phyloP scores from a whole-genome alignment of 2,888 invertebrate genomes.

The Brachynemurus nebulosus region DNA sequence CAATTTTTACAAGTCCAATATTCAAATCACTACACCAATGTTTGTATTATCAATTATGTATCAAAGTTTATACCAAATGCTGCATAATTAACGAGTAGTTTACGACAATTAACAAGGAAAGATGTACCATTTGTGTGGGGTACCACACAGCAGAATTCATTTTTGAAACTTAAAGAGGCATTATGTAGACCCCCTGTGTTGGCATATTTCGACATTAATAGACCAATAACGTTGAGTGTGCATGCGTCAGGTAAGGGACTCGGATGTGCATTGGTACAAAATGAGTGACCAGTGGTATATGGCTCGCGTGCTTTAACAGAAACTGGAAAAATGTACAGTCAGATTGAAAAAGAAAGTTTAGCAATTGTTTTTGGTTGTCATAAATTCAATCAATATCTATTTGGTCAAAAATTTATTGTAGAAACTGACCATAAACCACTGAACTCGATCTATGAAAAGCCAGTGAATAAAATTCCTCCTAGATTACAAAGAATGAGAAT shows the following conservation, averaged over 20 bases:
- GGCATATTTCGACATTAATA: slow-evolving; percentile 10
- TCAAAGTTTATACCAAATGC: slow-evolving; percentile 13
- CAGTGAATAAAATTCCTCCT: slow-evolving; percentile 14
- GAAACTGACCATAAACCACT: too few species aligned
- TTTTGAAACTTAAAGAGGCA: slow-evolving; percentile 14
- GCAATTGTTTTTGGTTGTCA: slow-evolving; percentile 7
- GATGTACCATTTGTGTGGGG: background rate
- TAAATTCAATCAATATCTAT: slow-evolving; percentile 5
- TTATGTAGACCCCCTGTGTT: slow-evolving; percentile 11
- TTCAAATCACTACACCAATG: too few species aligned
- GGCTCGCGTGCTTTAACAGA: slow-evolving; percentile 7
- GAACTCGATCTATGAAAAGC: background rate
- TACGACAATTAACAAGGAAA: slow-evolving; percentile 12
- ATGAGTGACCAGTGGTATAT: slow-evolving; percentile 6
- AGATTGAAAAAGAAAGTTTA: slow-evolving; percentile 7
- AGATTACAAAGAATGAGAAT: slow-evolving; percentile 11
- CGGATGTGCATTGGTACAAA: background rate
- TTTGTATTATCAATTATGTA: slow-evolving; percentile 12
- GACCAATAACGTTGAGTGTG: slow-evolving; percentile 1
- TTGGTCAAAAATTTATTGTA: slow-evolving; percentile 8
- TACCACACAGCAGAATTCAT: slow-evolving; percentile 12
- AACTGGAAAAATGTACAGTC: slow-evolving; percentile 5
- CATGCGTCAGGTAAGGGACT: background rate
- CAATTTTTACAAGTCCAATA: too few species aligned
- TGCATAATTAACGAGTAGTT: slow-evolving; percentile 9